These are phyloP conservation scores for Xylota segnis DNA, from an alignment of 2,888 invertebrate species.

Conservation along the genomic window DNA sequence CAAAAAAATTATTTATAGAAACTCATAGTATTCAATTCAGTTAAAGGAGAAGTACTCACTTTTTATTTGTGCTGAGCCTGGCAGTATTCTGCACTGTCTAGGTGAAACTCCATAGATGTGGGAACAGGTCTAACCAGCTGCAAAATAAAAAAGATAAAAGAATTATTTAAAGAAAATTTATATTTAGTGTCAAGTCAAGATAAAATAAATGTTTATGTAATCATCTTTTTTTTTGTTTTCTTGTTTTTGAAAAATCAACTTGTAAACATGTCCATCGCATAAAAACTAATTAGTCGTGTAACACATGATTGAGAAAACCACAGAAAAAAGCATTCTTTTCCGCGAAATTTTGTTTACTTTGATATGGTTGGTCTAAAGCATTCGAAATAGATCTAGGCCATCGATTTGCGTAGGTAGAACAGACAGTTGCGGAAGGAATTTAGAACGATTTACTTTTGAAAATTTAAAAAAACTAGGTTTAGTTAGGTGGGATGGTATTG, in stretches of 20 bases:
- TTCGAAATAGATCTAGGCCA: conserved; percentile 43
- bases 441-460: background rate
- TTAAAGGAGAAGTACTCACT: conserved; percentile 83
- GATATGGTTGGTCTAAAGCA: conserved; percentile 13
- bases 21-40: background rate
- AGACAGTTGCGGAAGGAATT: conserved; percentile 10
- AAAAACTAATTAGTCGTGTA: conserved; percentile 49
- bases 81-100: conserved; percentile 99
- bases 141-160: conserved; percentile 83
- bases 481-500: background rate
- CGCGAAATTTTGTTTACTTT: conserved; percentile 35
- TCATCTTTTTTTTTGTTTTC: background rate
- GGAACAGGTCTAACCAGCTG: conserved; percentile 95
- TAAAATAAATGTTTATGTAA: conserved; percentile 39
- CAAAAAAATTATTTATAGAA: conserved; percentile 23
- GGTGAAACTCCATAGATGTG: conserved; percentile 99
- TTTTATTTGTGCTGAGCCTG: conserved; percentile 98
- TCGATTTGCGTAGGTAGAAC: conserved; percentile 30
- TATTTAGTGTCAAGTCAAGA: conserved; percentile 53
- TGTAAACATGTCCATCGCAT: conserved; percentile 31
- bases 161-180: conserved; percentile 32
- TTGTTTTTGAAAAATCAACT: conserved; percentile 23
- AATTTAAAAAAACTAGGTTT: background rate
- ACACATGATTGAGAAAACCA: conserved; percentile 34
- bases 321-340: conserved; percentile 27